Evolutionary conservation across 2,113 vertebrate genomes (phyloP), one percentile per base, ranked within the genome.

Genomic region (Prolemur simus): DNA sequence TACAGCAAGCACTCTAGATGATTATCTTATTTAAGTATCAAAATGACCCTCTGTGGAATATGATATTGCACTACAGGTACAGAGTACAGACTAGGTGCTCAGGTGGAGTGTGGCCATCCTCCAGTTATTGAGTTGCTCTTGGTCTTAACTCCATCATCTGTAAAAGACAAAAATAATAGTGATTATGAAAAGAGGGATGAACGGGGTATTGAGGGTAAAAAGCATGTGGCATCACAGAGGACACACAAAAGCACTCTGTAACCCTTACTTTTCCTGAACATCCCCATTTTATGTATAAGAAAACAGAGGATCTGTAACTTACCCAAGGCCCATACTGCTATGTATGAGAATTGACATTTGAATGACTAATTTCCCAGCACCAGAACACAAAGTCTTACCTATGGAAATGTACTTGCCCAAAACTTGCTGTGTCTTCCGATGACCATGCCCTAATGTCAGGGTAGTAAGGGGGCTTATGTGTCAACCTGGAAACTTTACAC

Each of bases 1-100:
- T 27, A 42, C 58, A 92, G 49, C 66, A 90, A 89, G 29, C n/a
- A 87, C 32, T 89, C 84, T 52, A 85, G 76, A 78, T 29, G 47
- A 83, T 74, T 83, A 68, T 92, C 20, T 93, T 92, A 76, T 93
- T 95, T 80, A 94, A 92, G 27, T 87, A 88, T 88, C 93, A 94
- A 89, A 96, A 76, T 68, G 37, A 58, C 25, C 39, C 73, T 89
- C 68, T 58, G 34, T n/a, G 68, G 58, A 92, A 84, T 84, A 76
- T 80, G 76, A 39, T 27, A 73, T 60, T 91, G 56, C 14, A 54
- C n/a, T 60, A 39, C 47, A 80, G 17, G 29, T 34, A 71, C 32
- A 89, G 47, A 74, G 56, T 32, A 76, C 4, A 87, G n/a, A 23
- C 5, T 34, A 18, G 63, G 45, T 5, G 5, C 37, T 73, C n/a